Evolutionary conservation across 2,888 invertebrate species (phyloP).

Genomic region (Desoria tigrina): DNA sequence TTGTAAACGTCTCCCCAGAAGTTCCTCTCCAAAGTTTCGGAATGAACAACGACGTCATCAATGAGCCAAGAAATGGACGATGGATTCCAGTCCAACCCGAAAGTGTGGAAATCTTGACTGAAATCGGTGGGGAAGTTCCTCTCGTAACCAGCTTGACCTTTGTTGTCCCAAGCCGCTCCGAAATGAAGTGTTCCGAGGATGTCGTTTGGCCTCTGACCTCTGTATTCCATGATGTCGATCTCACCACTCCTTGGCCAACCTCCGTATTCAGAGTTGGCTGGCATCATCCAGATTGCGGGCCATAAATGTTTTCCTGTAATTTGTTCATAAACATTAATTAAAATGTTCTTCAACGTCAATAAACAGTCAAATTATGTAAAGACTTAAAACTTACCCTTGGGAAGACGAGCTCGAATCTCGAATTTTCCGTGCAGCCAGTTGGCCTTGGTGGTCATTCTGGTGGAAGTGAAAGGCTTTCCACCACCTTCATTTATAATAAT

Average conservation of each 20-base stretch:
- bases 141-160: constrained; percentile 23
- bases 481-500: constrained; percentile 24
- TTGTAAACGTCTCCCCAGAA: constrained; percentile 38
- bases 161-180: constrained; percentile 37
- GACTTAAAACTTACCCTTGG: constrained; percentile 34
- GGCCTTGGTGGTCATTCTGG: constrained; percentile 44
- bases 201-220: constrained; percentile 39
- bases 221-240: constrained; percentile 42
- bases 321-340: background rate
- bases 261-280: constrained; percentile 32
- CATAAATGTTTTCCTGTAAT: constrained; percentile 24
- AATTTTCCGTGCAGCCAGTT: constrained; percentile 47
- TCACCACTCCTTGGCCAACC: constrained; percentile 43
- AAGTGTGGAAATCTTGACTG: constrained; percentile 40
- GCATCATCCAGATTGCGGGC: constrained; percentile 38
- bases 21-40: constrained; percentile 32
- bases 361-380: background rate
- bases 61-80: constrained; percentile 35
- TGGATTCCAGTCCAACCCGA: constrained; percentile 40
- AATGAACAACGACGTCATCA: constrained; percentile 36
- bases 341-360: background rate
- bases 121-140: constrained; percentile 32
- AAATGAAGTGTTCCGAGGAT: constrained; percentile 44
- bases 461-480: constrained; percentile 47
- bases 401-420: constrained; percentile 47